Evolutionary conservation across 1,140 invertebrate species (phyloP), one percentile per base, ranked within the genome.

Genomic region (Chymomyza costata): DNA sequence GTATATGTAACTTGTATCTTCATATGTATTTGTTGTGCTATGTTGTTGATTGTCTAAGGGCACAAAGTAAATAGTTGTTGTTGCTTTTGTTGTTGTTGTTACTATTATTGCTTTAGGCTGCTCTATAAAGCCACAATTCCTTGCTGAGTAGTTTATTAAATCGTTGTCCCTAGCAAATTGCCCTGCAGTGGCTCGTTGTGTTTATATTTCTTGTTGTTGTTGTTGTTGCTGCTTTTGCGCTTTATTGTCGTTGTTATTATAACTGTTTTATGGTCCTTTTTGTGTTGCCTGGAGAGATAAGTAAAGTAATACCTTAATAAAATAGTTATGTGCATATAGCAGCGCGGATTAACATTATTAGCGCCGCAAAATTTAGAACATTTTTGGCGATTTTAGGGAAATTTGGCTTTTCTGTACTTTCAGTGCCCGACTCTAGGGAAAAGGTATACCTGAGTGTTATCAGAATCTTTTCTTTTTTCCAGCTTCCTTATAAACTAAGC

Each of bases 31-130:
- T 54, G 30, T 65, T 53, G 48, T 67, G 37, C 31, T 1, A 35
- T 46, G 6, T 46, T 8, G 41, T 69, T 48, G 65, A 68, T 69
- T 68, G 58, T 69, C 59, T 68, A 69, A 69, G 65, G 65, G 65
- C 65, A 69, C 65, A 65, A 53, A 30, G 67, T 54, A 53, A 62
- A 16, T 38, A 37, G 57, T 30, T 32, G 28, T 62, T 39, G 31
- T 48, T 45, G 30, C 15, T 38, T 13, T 17, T 38, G 35, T 38
- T 38, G 35, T 38, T 38, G 15, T 38, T 15, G 10, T 38, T 38
- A 14, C 5, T 38, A 16, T 3, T 34, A 11, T 11, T 6, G n/a
- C 5, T 6, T 34, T 34, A n/a, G 31, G 31, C 31, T 6, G 3
- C 31, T 21, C 14, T 11, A 45, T 30, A 25, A 17, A 13, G 15